phyloP scores from a whole-genome alignment of 2,113 vertebrate genomes.

The Poecile atricapillus region DNA sequence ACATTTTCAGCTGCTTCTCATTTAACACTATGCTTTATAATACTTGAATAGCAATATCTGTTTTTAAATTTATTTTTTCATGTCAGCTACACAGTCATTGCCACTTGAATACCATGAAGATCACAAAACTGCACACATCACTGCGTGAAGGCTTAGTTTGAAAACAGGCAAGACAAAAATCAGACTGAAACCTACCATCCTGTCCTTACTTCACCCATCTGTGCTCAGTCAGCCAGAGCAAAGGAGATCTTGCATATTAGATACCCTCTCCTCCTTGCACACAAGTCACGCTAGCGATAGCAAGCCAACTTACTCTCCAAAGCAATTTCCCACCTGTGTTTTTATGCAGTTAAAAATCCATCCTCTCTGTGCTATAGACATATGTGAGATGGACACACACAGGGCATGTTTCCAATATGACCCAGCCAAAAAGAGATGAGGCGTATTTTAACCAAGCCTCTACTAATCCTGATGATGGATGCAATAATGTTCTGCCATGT shows the following conservation, averaged over 20 bases:
- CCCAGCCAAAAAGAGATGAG: neutral
- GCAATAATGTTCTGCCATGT: neutral
- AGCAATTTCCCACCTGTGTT: neutral
- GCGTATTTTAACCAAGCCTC: neutral
- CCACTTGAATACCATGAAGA: neutral
- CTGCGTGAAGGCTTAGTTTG: neutral
- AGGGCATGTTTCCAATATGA: neutral
- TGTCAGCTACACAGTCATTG: neutral
- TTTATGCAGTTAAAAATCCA: neutral
- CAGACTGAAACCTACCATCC: neutral
- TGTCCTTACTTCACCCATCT: neutral
- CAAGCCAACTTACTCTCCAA: neutral
- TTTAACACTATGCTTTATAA: neutral
- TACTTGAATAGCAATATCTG: neutral
- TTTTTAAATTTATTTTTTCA: neutral
- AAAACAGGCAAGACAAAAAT: neutral
- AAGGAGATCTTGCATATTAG: neutral
- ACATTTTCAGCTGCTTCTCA: neutral
- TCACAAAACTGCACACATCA: neutral
- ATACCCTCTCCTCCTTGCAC: neutral
- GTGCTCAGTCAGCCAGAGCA: neutral
- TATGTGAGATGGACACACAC: rapidly evolving
- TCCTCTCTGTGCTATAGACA: rapidly evolving
- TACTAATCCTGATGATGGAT: neutral
- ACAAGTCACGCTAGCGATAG: neutral